phyloP scores from a whole-genome alignment of 2,113 vertebrate species.

The Ceuthmochares aereus region DNA sequence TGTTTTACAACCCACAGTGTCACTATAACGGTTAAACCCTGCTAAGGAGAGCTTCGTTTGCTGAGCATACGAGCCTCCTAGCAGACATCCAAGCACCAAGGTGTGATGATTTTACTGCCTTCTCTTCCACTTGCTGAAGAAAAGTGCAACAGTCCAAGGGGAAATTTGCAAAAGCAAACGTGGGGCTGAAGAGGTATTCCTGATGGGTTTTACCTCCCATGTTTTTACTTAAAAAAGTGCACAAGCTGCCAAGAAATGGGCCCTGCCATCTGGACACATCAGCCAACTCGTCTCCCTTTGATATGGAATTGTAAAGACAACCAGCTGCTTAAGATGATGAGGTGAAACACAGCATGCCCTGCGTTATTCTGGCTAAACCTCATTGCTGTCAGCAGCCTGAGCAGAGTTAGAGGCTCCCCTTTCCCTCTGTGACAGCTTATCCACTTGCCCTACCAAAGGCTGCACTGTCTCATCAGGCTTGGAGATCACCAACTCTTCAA shows the following conservation, averaged over 20 bases:
- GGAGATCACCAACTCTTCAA: not conserved
- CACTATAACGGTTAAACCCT: not conserved
- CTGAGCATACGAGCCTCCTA: fast-evolving
- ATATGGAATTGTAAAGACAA: too few species aligned
- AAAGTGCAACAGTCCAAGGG: not conserved
- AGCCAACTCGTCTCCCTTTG: not conserved
- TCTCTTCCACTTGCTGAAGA: not conserved
- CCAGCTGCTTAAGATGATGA: not conserved
- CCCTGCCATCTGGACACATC: not conserved
- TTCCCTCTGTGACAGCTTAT: not conserved
- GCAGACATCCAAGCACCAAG: fast-evolving
- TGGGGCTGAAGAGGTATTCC: not conserved
- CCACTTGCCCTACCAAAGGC: not conserved
- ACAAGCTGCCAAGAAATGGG: not conserved
- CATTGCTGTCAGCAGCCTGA: not conserved
- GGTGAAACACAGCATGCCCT: not conserved
- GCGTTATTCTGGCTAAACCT: not conserved
- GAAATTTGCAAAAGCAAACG: not conserved
- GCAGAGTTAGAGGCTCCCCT: not conserved
- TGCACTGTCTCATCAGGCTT: not conserved
- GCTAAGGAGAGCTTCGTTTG: not conserved
- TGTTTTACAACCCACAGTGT: not conserved
- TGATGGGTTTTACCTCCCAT: not conserved
- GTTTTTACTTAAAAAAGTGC: too few species aligned
- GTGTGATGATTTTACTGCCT: not conserved